phyloP scores from a whole-genome alignment of 2,113 vertebrate species.

The Meles meles region DNA sequence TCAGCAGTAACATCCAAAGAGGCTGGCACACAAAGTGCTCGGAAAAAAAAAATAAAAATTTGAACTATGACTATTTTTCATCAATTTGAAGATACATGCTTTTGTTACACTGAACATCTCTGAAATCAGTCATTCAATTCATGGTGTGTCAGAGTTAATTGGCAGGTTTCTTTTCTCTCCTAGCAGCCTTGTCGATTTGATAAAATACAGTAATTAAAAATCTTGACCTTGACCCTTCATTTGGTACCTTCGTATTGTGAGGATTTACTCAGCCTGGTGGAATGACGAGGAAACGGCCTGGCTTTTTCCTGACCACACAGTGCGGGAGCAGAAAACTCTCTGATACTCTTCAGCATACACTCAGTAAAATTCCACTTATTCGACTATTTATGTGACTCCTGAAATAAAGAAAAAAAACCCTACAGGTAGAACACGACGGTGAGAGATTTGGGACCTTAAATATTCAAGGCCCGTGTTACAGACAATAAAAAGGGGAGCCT shows the following conservation, averaged over 20 bases:
- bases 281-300: not conserved
- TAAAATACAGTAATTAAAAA: constrained; percentile 54
- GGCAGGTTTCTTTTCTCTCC: not conserved
- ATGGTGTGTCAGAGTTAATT: constrained; percentile 23
- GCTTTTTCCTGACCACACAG: not conserved
- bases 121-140: not conserved
- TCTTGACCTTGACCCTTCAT: constrained; percentile 14
- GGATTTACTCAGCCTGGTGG: not conserved
- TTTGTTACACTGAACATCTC: not conserved
- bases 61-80: not conserved
- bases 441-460: not conserved
- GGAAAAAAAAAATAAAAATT: not conserved
- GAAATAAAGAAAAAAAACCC: not conserved
- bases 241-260: not conserved
- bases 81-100: not conserved
- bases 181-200: not conserved
- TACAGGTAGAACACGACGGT: not conserved
- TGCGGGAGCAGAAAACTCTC: not conserved
- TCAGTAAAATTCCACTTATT: constrained; percentile 15
- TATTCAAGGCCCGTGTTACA: not conserved
- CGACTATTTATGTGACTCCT: constrained; percentile 12
- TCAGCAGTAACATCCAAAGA: not conserved
- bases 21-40: not conserved
- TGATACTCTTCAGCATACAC: not conserved
- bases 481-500: not conserved